These are phyloP conservation scores for Calephelis perditalis DNA, from an alignment of 2,888 invertebrate species.

Conservation along the genomic window DNA sequence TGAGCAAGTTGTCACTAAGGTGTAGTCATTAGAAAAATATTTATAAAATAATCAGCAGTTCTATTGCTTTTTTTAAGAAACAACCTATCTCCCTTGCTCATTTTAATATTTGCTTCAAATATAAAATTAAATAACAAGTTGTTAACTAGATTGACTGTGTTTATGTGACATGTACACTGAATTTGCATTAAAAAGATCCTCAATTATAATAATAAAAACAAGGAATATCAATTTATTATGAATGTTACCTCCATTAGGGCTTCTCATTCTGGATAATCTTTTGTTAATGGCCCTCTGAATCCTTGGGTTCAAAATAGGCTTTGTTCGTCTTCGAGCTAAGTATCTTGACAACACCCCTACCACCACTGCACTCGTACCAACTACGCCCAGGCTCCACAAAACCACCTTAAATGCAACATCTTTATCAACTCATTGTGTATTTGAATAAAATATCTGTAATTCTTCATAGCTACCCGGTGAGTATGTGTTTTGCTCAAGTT, in stretches of 20 bases:
- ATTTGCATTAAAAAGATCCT: no score
- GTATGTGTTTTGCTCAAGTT: no score
- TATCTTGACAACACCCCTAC: conserved; percentile 90
- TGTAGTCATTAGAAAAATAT: no score
- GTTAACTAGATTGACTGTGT: background rate
- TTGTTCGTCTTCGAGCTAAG: conserved; percentile 83
- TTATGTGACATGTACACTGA: no score
- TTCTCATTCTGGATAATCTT: conserved; percentile 81
- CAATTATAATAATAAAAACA: background rate
- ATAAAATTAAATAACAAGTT: conserved; percentile 10
- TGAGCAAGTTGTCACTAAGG: no score
- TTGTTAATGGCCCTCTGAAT: conserved; percentile 76
- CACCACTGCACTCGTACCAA: conserved; percentile 85
- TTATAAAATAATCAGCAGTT: no score
- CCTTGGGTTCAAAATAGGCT: conserved; percentile 79
- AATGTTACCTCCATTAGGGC: conserved; percentile 80
- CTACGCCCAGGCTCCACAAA: conserved; percentile 84
- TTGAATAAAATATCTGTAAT: no score
- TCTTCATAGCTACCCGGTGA: no score
- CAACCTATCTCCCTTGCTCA: no score
- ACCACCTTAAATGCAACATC: conserved; percentile 73
- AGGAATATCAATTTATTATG: conserved; percentile 2
- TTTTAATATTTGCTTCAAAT: background rate
- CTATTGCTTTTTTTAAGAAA: no score
- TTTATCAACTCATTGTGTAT: no score